Evolutionary conservation across 2,888 invertebrate species (phyloP).

Genomic region (Muschampia staudingeri): DNA sequence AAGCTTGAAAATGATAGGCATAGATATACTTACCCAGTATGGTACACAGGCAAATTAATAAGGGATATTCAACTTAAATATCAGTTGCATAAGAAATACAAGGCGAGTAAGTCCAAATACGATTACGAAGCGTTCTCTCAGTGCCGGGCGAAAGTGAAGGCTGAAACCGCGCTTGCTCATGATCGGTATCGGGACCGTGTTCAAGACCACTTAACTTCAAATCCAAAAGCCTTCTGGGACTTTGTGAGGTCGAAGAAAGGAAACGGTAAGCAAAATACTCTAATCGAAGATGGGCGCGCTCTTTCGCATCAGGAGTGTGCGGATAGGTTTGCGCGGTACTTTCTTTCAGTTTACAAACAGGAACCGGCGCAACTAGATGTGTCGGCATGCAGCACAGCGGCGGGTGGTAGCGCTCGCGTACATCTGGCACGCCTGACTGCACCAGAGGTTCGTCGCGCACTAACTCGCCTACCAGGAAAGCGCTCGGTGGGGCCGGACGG

Average conservation of each 20-base stretch:
- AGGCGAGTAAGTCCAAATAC: too few species aligned
- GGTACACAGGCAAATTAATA: too few species aligned
- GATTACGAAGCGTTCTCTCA: too few species aligned
- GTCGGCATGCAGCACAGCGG: background rate
- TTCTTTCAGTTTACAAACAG: background rate
- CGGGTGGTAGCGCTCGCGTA: background rate
- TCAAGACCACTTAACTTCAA: background rate
- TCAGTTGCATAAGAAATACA: too few species aligned
- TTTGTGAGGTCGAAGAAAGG: background rate
- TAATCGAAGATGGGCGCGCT: background rate
- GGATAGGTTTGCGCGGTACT: background rate
- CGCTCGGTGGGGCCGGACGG: too few species aligned
- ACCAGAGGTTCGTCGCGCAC: background rate
- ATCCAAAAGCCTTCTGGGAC: background rate
- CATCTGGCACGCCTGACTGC: background rate
- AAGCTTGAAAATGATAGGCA: too few species aligned
- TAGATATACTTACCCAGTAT: too few species aligned
- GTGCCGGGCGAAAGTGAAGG: too few species aligned
- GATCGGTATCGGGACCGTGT: too few species aligned
- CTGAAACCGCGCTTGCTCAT: too few species aligned
- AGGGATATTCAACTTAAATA: too few species aligned
- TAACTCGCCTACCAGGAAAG: too few species aligned
- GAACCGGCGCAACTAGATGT: background rate
- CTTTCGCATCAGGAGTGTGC: background rate
- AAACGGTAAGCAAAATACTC: background rate